Base-by-base conservation (phyloP, 2,888 invertebrate genomes). In the Dorcus parallelipipedus region DNA sequence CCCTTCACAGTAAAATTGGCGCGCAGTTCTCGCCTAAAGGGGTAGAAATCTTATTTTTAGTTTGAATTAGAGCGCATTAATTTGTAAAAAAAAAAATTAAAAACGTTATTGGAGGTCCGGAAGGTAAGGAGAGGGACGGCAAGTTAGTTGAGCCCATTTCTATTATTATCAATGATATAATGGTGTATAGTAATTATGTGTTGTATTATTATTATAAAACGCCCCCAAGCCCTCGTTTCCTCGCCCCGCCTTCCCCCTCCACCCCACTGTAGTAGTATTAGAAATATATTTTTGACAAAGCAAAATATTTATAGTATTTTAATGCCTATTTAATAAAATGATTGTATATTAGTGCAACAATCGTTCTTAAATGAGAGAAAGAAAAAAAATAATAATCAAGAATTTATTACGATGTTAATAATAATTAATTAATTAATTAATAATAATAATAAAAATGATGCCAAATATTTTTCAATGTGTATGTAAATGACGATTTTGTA, bases 201-300 rank as follows among this genome's bases (percentile, higher is more conserved):
- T 64, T 33, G 26, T 33, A 33, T 33, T 33, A 33, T 33, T 55
- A 64, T 62, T 62, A 63, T 61, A 64, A 64, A 61, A 60, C 70
- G 72, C 68, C 71, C 71, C 71, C 70, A 14, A 14, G 71, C 69
- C 71, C n/a, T 2, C 42, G 4, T 45, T 45, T 10, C 23, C 38
- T 53, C 41, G 45, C 14, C 20, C n/a, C 48, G 48, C 42, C 23
- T 17, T 7, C 38, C 42, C n/a, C 8, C 39, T 42, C 38, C 43
- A n/a, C 49, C 40, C 52, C 55, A 49, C 41, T 43, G 54, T 43
- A 49, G 73, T 72, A 74, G 74, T 72, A 69, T 73, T 74, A 68
- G 60, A 74, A 72, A 68, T 76, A 76, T 76, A 75, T 76, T 76
- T 76, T 76, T 76, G 72, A 73, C 74, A 73, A 72, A 73, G 69